Evolutionary conservation across 2,797 vertebrate species (phyloP).

Genomic region (Malacoctenus gilli): DNA sequence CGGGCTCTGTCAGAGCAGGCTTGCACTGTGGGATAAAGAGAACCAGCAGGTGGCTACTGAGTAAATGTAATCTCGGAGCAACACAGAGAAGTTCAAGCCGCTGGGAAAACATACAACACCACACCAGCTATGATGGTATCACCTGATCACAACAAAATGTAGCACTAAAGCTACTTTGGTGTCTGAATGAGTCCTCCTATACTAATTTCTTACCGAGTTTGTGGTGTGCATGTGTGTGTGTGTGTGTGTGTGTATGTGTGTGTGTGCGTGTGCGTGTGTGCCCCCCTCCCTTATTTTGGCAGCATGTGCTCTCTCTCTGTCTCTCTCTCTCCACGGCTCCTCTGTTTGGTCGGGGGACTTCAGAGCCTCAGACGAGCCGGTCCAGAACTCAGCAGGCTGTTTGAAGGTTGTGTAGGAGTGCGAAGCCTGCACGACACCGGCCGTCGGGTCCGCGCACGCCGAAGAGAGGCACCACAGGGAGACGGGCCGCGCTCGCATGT

Average conservation of each 20-base stretch:
- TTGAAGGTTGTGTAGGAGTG: slow-evolving; percentile 37
- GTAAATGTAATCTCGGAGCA: slow-evolving; percentile 6
- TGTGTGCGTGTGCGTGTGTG: neutral
- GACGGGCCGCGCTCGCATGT: slow-evolving; percentile 5
- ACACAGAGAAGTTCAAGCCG: slow-evolving; percentile 18
- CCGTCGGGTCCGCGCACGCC: slow-evolving; percentile 14
- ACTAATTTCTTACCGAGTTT: neutral
- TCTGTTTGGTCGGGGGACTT: slow-evolving; percentile 1
- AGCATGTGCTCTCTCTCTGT: slow-evolving; percentile 13
- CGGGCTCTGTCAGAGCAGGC: slow-evolving; percentile 22
- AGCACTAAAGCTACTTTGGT: slow-evolving; percentile 1
- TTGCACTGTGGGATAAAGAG: slow-evolving; percentile 41
- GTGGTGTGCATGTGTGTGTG: neutral
- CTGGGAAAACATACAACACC: too few relatives aligned
- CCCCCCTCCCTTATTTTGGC: too few relatives aligned
- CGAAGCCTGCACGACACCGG: slow-evolving; percentile 18
- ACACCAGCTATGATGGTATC: neutral
- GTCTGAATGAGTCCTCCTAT: too few relatives aligned
- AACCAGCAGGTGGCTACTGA: slow-evolving; percentile 48
- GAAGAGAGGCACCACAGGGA: slow-evolving; percentile 21
- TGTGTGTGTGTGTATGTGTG: neutral
- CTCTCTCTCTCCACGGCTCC: slow-evolving; percentile 9
- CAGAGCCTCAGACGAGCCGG: slow-evolving; percentile 5
- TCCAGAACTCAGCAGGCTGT: slow-evolving; percentile 39
- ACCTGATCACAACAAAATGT: slow-evolving; percentile 7